Conservation (phyloP, 1,140 invertebrate species). For the Limonius californicus region DNA sequence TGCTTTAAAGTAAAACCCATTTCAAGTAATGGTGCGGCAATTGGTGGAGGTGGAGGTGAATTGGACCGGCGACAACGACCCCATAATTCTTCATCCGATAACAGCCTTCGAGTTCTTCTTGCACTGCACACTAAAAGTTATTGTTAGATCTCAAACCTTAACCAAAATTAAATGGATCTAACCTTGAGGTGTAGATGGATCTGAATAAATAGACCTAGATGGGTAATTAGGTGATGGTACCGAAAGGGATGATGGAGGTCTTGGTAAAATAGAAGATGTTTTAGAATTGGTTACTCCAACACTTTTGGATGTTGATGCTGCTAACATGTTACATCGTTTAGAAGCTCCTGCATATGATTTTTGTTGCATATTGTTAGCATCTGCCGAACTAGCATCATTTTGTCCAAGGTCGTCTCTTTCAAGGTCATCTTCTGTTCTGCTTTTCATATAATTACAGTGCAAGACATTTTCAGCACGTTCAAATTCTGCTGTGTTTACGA, state of each 20-base stretch:
- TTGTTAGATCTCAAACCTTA: too few relatives aligned
- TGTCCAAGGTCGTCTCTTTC: constrained; percentile 4
- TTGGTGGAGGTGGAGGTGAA: constrained; percentile 48
- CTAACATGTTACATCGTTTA: background rate
- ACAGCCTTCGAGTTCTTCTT: constrained; percentile 1
- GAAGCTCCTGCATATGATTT: background rate
- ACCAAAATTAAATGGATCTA: too few relatives aligned
- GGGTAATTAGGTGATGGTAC: constrained; percentile 28
- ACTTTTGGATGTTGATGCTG: constrained; percentile 3
- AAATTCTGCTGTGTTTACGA: constrained; percentile 50
- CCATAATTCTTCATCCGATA: constrained; percentile 32
- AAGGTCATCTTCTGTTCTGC: constrained; percentile 41
- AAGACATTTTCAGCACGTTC: constrained; percentile 57
- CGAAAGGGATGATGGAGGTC: constrained; percentile 40
- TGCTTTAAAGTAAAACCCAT: constrained; percentile 63
- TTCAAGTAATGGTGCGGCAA: constrained; percentile 56
- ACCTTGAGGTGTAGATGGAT: constrained; percentile 19
- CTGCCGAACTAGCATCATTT: background rate
- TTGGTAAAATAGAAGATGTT: constrained; percentile 15
- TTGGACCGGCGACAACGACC: constrained; percentile 15
- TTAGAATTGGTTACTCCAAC: background rate
- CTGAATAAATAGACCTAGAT: constrained; percentile 21
- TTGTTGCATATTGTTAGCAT: background rate
- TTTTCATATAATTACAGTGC: constrained; percentile 50
- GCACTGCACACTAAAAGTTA: background rate